Evolutionary conservation across 2,888 invertebrate species (phyloP).

Genomic region (Nasonia oneida): DNA sequence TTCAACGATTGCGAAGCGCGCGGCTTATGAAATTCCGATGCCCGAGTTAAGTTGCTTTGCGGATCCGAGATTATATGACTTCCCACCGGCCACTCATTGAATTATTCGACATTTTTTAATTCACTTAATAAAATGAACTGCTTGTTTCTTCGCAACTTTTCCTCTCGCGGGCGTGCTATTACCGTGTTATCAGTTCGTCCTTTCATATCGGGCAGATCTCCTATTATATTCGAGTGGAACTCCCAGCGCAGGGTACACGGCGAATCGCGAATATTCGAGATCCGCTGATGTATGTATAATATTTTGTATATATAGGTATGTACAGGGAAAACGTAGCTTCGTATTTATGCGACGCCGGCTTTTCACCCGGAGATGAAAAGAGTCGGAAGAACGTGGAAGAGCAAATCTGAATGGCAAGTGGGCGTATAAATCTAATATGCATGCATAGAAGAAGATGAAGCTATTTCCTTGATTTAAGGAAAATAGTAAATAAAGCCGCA

Average conservation of each 20-base stretch:
- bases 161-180: not conserved
- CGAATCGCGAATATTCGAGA: not conserved
- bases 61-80: not conserved
- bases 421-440: not conserved
- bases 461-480: not conserved
- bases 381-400: slow-evolving; percentile 6
- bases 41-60: not conserved
- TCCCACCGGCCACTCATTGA: too few species aligned
- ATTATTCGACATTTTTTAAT: not conserved
- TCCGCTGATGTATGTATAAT: not conserved
- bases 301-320: too few species aligned
- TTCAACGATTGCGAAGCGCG: not conserved
- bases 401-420: slow-evolving; percentile 12
- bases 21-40: not conserved
- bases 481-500: not conserved
- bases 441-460: not conserved
- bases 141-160: slow-evolving; percentile 6
- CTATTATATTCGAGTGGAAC: slow-evolving; percentile 5
- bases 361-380: not conserved
- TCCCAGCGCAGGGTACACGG: not conserved
- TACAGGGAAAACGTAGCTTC: not conserved
- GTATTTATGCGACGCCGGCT: slow-evolving; percentile 19
- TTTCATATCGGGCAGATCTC: not conserved
- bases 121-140: slow-evolving; percentile 22
- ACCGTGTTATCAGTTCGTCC: not conserved